Evolutionary conservation across 2,113 vertebrate genomes (phyloP), one percentile per base, ranked within the genome.

Genomic region (Carollia perspicillata): DNA sequence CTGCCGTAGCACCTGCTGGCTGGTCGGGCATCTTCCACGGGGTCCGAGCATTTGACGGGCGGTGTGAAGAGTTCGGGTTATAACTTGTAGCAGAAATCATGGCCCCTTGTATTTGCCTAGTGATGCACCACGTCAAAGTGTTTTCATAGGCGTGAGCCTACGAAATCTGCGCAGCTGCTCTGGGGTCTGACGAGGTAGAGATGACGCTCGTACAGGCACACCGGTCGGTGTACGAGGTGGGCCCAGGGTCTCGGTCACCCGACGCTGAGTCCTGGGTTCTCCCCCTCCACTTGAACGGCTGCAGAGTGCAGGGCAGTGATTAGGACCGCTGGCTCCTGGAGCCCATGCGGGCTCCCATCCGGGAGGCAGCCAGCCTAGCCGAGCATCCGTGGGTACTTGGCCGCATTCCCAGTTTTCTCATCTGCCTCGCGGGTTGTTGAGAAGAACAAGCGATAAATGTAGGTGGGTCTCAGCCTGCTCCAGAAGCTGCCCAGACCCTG

Each of bases 301-400:
- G 16, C 6, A 13, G 30, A n/a, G 60, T n/a, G 35, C 4, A 18
- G 18, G 35, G 35, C 17, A 5, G 44, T 26, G 58, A 18, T 20
- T 4, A 16, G 18, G n/a, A 92, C 72, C 16, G 13, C 23, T 44
- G 18, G 42, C 26, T 40, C 13, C 44, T 20, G 0, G 28, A 4
- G 6, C 23, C 13, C 8, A 18, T 11, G 35, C 4, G 53, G 28
- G 79, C 30, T 63, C 47, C 35, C 60, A 11, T 51, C 26, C 2
- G 0, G 20, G 74, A 20, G 16, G 1, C 20, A 20, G 16, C 2
- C 4, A 1, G 37, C 79, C 44, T 42, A 28, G n/a, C 37, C 20
- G 1, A 9, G 5, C 44, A 6, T 23, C 33, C 22, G 26, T n/a
- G 65, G 16, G 37, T 4, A 1, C 7, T 0, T 10, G 33, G 22